Percentiles rank a stretch among this genome's conserved stretches.
Conservation (phyloP, 2,113 vertebrate species). For the Stigmatopora nigra region DNA sequence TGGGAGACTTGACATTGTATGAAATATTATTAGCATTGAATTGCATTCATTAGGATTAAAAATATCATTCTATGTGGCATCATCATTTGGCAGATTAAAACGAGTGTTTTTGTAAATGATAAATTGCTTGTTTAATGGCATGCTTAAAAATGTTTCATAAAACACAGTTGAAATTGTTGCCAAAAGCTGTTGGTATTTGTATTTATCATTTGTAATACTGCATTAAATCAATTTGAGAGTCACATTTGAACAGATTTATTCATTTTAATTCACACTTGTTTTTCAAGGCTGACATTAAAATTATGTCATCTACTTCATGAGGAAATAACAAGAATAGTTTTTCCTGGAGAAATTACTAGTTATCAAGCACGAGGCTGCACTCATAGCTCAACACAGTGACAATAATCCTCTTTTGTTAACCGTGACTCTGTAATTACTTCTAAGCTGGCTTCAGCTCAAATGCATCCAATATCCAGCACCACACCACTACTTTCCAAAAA, state of each 20-base stretch:
- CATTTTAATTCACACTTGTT: background rate
- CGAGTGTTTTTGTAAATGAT: background rate
- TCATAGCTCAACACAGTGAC: slow-evolving; percentile 16
- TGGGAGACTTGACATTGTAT: background rate
- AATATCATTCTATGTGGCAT: background rate
- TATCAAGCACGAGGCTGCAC: slow-evolving; percentile 6
- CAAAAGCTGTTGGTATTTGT: slow-evolving; percentile 1
- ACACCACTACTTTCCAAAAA: slow-evolving; percentile 31
- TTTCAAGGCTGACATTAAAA: background rate
- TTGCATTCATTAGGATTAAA: background rate
- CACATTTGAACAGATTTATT: background rate
- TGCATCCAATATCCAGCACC: slow-evolving; percentile 42
- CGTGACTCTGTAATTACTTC: slow-evolving; percentile 46
- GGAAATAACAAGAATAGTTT: slow-evolving; percentile 1
- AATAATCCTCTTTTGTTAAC: slow-evolving; percentile 53
- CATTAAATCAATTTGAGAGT: slow-evolving; percentile 3
- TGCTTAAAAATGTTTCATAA: background rate
- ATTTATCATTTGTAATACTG: slow-evolving; percentile 4
- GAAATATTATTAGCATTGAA: background rate
- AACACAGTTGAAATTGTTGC: background rate
- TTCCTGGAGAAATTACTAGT: background rate
- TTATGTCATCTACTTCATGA: slow-evolving; percentile 5
- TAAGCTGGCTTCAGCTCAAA: slow-evolving; percentile 42
- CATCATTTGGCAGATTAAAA: background rate
- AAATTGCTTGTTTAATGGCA: background rate